These are phyloP conservation scores for Drosophila dives DNA, from an alignment of 2,888 invertebrate genomes.

Conservation along the genomic window DNA sequence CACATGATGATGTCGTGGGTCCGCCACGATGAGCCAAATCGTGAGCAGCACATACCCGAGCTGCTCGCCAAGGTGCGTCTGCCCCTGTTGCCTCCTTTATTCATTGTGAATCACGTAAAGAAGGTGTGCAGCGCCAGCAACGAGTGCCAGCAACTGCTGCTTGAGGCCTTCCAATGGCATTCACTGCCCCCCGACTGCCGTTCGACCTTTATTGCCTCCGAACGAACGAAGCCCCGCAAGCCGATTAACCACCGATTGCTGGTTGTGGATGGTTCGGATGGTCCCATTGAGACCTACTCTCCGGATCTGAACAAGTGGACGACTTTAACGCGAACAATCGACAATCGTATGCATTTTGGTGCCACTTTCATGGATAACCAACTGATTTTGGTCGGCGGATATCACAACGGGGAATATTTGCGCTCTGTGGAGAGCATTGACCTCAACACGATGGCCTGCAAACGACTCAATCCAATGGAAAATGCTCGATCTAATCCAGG, in stretches of 20 bases:
- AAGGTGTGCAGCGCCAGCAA: constrained; percentile 87
- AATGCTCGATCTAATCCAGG: no score
- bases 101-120: constrained; percentile 87
- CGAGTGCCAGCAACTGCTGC: constrained; percentile 93
- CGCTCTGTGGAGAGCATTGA: constrained; percentile 96
- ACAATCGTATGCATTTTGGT: constrained; percentile 93
- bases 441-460: constrained; percentile 92
- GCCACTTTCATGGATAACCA: constrained; percentile 93
- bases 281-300: constrained; percentile 93
- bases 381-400: constrained; percentile 94
- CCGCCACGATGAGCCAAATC: constrained; percentile 89
- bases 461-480: constrained; percentile 93
- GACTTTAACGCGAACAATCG: constrained; percentile 83
- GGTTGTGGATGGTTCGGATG: constrained; percentile 96
- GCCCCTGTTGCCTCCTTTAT: constrained; percentile 94
- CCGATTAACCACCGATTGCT: constrained; percentile 95
- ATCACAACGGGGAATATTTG: constrained; percentile 93
- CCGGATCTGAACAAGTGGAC: constrained; percentile 84
- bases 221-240: constrained; percentile 94
- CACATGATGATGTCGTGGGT: constrained; percentile 95
- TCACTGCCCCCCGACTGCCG: constrained; percentile 92
- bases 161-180: constrained; percentile 98
- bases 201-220: constrained; percentile 89
- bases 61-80: constrained; percentile 92
- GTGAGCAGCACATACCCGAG: constrained; percentile 89